A percentile compares a stretch with the other conserved stretches of the same genome.
Evolutionary conservation across 2,113 vertebrate species (phyloP).

Genomic region (Thermophis baileyi): DNA sequence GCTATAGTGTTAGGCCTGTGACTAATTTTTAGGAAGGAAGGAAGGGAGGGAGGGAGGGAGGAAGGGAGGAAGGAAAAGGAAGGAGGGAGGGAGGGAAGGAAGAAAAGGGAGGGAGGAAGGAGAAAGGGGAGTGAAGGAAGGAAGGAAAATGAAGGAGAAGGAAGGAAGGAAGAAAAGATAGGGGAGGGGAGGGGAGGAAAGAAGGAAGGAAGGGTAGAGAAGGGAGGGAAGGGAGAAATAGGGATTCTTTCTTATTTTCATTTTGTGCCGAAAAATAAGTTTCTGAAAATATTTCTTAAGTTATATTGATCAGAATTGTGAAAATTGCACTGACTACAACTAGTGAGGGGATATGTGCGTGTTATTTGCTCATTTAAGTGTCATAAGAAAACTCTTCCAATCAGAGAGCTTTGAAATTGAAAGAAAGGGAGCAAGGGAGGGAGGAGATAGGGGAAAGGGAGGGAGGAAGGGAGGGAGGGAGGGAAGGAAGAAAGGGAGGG

Average conservation of each 20-base stretch:
- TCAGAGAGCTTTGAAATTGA: not conserved
- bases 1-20: not conserved
- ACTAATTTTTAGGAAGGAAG: not conserved
- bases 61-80: not conserved
- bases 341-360: not conserved
- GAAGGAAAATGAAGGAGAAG: too few relatives aligned
- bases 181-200: too few relatives aligned
- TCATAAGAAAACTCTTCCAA: not conserved
- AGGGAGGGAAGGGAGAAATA: too few relatives aligned
- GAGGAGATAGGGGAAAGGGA: too few relatives aligned
- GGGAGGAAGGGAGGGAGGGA: too few relatives aligned
- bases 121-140: too few relatives aligned
- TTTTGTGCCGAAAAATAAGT: conserved; percentile 1
- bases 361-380: conserved; percentile 19
- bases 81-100: too few relatives aligned
- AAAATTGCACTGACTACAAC: not conserved
- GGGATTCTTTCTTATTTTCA: not conserved
- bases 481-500: too few relatives aligned
- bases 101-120: rapidly evolving
- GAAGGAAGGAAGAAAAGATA: not conserved
- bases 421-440: too few relatives aligned
- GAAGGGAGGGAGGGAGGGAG: too few relatives aligned
- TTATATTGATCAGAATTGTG: conserved; percentile 26
- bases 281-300: not conserved
- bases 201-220: too few relatives aligned